Evolutionary conservation across 37 sponge, comb jelly and placozoan species (phyloP).

Genomic region (Chondrilla cf. caribensis): DNA sequence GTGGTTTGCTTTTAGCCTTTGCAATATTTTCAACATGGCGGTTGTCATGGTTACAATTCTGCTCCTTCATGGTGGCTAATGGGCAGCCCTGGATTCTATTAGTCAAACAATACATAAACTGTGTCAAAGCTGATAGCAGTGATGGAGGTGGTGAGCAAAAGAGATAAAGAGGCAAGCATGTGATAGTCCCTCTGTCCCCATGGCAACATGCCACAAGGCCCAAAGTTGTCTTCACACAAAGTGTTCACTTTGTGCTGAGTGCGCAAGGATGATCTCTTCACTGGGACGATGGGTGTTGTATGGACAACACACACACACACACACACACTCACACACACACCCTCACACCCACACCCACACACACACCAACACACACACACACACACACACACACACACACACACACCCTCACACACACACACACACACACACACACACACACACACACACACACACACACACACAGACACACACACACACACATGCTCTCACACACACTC

Average conservation of each 20-base stretch:
- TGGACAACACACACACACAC: no score
- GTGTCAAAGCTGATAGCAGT: no score
- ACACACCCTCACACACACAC: neutral
- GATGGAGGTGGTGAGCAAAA: no score
- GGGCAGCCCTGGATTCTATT: constrained; percentile 67
- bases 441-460: neutral
- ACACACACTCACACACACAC: no score
- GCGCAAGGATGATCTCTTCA: constrained; percentile 76
- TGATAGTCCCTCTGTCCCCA: constrained; percentile 34
- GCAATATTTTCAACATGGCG: constrained; percentile 46
- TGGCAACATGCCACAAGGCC: constrained; percentile 4
- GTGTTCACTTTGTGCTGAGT: constrained; percentile 20
- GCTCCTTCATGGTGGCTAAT: constrained; percentile 29
- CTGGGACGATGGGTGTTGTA: neutral
- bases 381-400: no score
- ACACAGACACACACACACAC: neutral
- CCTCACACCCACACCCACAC: no score
- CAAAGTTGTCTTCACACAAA: constrained; percentile 32
- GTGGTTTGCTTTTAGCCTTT: constrained; percentile 29
- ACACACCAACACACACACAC: no score
- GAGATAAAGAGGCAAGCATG: no score
- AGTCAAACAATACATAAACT: no score
- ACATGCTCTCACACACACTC: neutral
- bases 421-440: neutral
- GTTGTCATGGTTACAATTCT: constrained; percentile 3